Base-by-base conservation (phyloP, 2,113 vertebrate genomes). In the Gymnorhina tibicen region DNA sequence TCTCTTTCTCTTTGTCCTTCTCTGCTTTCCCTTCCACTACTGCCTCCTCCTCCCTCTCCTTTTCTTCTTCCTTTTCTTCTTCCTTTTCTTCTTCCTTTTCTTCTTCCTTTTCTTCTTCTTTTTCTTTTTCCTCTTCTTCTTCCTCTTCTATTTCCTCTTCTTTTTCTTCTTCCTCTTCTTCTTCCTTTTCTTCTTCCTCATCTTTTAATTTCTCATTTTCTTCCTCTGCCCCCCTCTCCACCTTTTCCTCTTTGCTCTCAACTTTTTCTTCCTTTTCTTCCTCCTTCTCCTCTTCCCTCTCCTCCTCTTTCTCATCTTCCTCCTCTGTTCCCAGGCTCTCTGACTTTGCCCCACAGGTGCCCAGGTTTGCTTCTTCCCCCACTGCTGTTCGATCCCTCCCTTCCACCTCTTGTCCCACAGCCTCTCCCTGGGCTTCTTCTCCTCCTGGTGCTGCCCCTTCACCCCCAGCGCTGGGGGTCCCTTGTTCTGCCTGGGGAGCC, bases 151-250 rank as follows among this genome's bases (percentile, higher is more conserved):
- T 67, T 27, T 95, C 76, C 22, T n/a, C 15, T 4, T n/a, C 42
- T 75, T 76, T 0, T 17, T 32, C 7, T 6, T 52, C 7, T 7
- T 14, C 7, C 6, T 26, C 14, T 16, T 24, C n/a, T 9, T 32
- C 10, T 3, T 5, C 44, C 0, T 9, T 18, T 27, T 42, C 14
- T 42, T 42, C 41, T 42, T 42, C 41, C 14, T 42, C 41, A 42
- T 42, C 0, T 49, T 67, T 22, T 13, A 66, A n/a, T 39, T 53
- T 19, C 19, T 21, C 59, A 56, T 75, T 30, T 52, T 50, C 12
- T 2, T 32, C 18, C 8, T 35, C 28, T 11, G 13, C 3, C 3
- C 1, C 2, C 4, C 5, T 7, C 16, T 33, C 30, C 4, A 39
- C 14, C 6, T 32, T 9, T 2, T 30, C 12, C 4, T 24, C 56